phyloP scores from a whole-genome alignment of 2,888 invertebrate species.

The Psylliodes chrysocephalus region DNA sequence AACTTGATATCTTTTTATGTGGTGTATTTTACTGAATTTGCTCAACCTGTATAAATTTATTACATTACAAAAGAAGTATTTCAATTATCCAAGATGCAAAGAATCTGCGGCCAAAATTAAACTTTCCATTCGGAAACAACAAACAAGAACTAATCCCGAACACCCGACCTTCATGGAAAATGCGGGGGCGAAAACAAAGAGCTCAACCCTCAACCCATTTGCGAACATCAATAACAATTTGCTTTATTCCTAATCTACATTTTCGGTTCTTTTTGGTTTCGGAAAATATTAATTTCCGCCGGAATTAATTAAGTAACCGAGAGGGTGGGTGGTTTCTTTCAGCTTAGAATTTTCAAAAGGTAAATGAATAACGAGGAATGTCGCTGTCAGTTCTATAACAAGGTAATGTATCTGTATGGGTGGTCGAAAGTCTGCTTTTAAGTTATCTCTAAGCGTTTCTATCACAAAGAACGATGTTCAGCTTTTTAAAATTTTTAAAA shows the following conservation, averaged over 20 bases:
- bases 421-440: no score
- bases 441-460: no score
- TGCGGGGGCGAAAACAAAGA: not conserved
- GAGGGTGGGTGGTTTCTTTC: not conserved
- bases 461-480: no score
- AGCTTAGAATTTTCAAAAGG: not conserved
- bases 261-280: not conserved
- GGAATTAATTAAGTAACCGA: not conserved
- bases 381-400: not conserved
- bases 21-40: no score
- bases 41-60: no score
- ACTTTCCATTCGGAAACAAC: no score
- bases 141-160: not conserved
- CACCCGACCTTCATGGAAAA: not conserved
- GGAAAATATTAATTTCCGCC: not conserved
- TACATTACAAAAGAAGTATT: not conserved
- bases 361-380: not conserved
- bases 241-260: not conserved
- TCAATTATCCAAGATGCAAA: not conserved
- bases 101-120: no score
- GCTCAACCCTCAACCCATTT: not conserved
- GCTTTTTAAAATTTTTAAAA: no score
- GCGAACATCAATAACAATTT: conserved; percentile 8
- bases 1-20: no score
- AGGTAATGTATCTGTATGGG: not conserved